Base-by-base conservation (phyloP, 2,113 vertebrate genomes). In the Lonchura striata region DNA sequence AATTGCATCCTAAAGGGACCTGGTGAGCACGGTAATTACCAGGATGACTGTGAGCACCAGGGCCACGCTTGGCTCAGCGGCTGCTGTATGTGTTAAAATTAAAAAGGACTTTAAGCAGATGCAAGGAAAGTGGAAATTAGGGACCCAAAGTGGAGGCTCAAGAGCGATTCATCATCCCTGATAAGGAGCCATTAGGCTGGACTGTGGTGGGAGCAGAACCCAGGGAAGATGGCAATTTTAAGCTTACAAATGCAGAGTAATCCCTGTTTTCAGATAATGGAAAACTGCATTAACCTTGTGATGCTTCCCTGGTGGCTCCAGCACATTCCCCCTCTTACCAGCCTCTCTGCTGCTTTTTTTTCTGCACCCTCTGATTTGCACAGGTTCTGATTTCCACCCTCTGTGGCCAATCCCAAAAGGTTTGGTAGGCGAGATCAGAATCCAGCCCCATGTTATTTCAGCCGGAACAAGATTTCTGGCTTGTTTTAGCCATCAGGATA, bases 1-100 rank as follows among this genome's bases (percentile, higher is more conserved):
- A 95, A 95, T 57, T 31, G 82, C 94, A 96, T 92, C 96, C 94
- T 95, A 91, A 92, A 92, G 96, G 94, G 95, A 96, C 94, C 91
- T 10, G 60, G 93, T 13, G n/a, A 93, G 92, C 4, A 1, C 4
- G 15, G 92, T 77, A 95, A 95, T 96, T 93, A 90, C 86, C 86
- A 91, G 82, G 54, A 64, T 35, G 86, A 30, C 81, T 85, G 17
- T 8, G 88, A 94, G 89, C 82, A 85, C 93, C 82, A 57, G 81
- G 88, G 77, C 86, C 88, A 81, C 35, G 4, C 75, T 94, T 23
- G 81, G 85, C 79, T 95, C 85, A 63, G 59, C 69, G 61, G n/a
- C 57, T 81, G 65, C 82, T 74, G 4, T 61, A 64, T 16, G 64
- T 4, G 68, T 89, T 95, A 50, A 80, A 94, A 97, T 95, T 95